Base-by-base conservation (phyloP, 2,888 invertebrate genomes). In the Luperina nickerlii region DNA sequence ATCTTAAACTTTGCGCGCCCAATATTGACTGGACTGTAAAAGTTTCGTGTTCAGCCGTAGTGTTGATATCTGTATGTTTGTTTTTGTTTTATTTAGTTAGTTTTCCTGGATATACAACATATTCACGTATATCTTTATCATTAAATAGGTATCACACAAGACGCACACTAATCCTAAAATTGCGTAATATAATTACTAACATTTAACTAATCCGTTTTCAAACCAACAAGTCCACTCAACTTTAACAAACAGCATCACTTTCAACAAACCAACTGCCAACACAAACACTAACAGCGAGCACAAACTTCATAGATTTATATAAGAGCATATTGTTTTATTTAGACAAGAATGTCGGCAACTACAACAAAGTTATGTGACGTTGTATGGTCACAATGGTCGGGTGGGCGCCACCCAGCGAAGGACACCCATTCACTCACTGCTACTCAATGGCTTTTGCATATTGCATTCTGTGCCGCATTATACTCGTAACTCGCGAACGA, bases 381-480 rank as follows among this genome's bases (percentile, higher is more conserved):
- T 88, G 90, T 7, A 71, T 60, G n/a, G 60, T 78, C 86, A 93
- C 93, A 93, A 92, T 92, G 89, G 78, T 70, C 78, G 85, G 82
- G 76, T 60, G 82, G 81, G 80, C 71, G 83, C 90, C 90, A 83
- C 90, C 83, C 89, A 87, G 86, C 87, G 86, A 82, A 88, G 88
- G 88, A 93, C 92, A 92, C 90, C 92, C 92, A 93, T 94, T 93
- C 92, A 92, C 88, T 91, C 89, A 84, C 84, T 87, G 89, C 91
- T 92, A 88, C 93, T 93, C 92, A 94, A 95, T 95, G 93, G 94
- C 93, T 94, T 95, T 95, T 94, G 94, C 94, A 94, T 94, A 95
- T 95, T 93, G 92, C 93, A 94, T 92, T 93, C 91, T 91, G 90
- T 88, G 84, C 80, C 88, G 85, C 87, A 90, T 89, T 91, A 86